These are phyloP conservation scores for Promerops cafer DNA, from an alignment of 2,113 vertebrate species.

Conservation along the genomic window DNA sequence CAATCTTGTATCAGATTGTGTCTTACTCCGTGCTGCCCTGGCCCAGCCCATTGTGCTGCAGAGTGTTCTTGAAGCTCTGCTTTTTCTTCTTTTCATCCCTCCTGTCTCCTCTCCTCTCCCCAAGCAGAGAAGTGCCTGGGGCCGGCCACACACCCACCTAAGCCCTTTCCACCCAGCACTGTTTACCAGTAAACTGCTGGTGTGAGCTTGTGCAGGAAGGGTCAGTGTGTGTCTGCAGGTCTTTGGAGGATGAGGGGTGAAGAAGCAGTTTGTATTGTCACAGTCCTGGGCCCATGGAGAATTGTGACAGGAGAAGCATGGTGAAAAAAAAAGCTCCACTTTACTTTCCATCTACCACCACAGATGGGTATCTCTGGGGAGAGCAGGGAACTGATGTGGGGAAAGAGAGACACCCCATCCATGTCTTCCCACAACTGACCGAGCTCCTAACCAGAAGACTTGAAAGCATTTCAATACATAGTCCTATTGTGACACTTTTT, in stretches of 20 bases:
- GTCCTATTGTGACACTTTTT: neutral
- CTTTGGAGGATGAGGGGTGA: neutral
- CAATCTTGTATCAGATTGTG: neutral
- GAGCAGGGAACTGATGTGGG: neutral
- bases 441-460: neutral
- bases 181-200: neutral
- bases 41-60: neutral
- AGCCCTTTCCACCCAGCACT: neutral
- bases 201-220: neutral
- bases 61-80: neutral
- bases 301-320: neutral
- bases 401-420: neutral
- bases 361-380: neutral
- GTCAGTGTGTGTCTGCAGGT: neutral
- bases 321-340: neutral
- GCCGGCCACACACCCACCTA: accelerated
- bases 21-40: neutral
- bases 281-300: neutral
- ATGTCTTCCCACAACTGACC: neutral
- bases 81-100: neutral
- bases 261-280: neutral
- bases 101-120: neutral
- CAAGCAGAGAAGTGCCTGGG: neutral
- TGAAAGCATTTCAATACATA: neutral
- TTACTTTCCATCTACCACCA: neutral